Evolutionary conservation across 2,888 invertebrate species (phyloP), one percentile per base, ranked within the genome.

Genomic region (Neoascia interrupta): DNA sequence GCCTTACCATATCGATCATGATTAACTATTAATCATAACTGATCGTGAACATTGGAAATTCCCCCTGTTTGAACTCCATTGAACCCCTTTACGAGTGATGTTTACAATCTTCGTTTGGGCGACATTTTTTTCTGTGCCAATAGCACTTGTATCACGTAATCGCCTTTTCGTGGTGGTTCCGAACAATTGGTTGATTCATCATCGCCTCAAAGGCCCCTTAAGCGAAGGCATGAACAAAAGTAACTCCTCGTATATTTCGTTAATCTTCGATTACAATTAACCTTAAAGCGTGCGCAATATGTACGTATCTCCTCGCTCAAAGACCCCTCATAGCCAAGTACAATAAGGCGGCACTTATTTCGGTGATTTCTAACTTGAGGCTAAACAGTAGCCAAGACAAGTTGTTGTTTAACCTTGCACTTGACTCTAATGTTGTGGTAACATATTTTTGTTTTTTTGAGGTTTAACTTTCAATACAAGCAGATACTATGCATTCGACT

Each of bases 31-130:
- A n/a, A n/a, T n/a, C n/a, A n/a, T n/a, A n/a, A n/a, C n/a, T n/a
- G n/a, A n/a, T n/a, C n/a, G n/a, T n/a, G n/a, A n/a, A n/a, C n/a
- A n/a, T n/a, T n/a, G n/a, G n/a, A n/a, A n/a, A n/a, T n/a, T n/a
- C n/a, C n/a, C n/a, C n/a, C n/a, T n/a, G n/a, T n/a, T 1, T 64
- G 63, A 70, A 75, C 75, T 64, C 56, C 64, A 70, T 53, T 76
- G 76, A 76, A 75, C 75, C 21, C 43, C n/a, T n/a, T n/a, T n/a
- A n/a, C n/a, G 37, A 16, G 23, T 63, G 23, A 58, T 69, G 26
- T 37, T 41, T 43, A 37, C 39, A 31, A 51, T 49, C 47, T 23
- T 13, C 16, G 47, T 45, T 34, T 16, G 49, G 60, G 66, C 68
- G 43, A 69, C 51, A 69, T 36, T 69, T 63, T n/a, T n/a, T 43